Conservation (phyloP, 2,888 invertebrate species). For the Lasius fuliginosus region DNA sequence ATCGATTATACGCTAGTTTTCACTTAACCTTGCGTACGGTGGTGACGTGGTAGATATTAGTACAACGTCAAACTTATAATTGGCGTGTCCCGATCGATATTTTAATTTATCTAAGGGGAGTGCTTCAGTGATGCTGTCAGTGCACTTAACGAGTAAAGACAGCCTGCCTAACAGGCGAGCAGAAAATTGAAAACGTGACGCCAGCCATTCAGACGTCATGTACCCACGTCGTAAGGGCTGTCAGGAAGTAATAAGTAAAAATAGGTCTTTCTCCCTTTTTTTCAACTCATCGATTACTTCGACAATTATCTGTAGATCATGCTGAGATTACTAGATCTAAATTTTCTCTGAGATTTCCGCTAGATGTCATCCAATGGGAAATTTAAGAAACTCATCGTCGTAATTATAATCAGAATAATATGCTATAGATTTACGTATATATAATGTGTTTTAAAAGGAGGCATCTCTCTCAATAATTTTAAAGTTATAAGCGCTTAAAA, state of each 20-base stretch:
- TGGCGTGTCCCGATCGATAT: constrained; percentile 84
- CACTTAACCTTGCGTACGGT: constrained; percentile 58
- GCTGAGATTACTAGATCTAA: constrained; percentile 46
- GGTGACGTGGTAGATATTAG: constrained; percentile 79
- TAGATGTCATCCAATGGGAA: not conserved
- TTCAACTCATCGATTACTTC: constrained; percentile 78
- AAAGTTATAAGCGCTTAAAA: not conserved
- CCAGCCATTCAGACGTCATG: constrained; percentile 83
- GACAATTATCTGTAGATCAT: constrained; percentile 76
- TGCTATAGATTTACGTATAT: not conserved
- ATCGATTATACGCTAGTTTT: constrained; percentile 46
- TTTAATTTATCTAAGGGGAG: constrained; percentile 84
- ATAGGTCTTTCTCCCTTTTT: constrained; percentile 69
- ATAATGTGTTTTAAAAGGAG: not conserved
- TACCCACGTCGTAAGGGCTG: constrained; percentile 70
- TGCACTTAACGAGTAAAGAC: constrained; percentile 83
- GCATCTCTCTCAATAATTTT: not conserved
- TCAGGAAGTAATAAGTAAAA: constrained; percentile 82
- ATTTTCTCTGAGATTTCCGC: not conserved
- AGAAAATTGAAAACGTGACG: constrained; percentile 85
- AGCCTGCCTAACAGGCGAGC: constrained; percentile 81
- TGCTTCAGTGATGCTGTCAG: constrained; percentile 82
- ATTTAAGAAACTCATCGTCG: not conserved
- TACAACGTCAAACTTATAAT: constrained; percentile 84
- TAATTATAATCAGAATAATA: not conserved